phyloP scores from a whole-genome alignment of 2,797 vertebrate species.

The Valencia hispanica region DNA sequence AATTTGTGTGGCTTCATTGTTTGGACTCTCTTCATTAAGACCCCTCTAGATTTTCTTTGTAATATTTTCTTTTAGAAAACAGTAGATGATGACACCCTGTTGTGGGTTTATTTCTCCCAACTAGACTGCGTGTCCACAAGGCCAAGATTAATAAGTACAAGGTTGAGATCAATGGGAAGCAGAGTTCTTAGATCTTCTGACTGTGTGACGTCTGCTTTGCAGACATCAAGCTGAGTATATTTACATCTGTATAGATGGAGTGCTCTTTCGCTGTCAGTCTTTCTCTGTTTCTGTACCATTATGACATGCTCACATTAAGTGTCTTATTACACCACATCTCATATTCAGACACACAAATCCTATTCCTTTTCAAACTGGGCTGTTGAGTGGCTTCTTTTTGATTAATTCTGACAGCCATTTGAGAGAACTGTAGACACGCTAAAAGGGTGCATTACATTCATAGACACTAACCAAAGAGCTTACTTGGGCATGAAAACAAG shows the following conservation, averaged over 20 bases:
- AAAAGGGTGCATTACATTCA: slow-evolving; percentile 60
- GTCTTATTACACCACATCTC: slow-evolving; percentile 42
- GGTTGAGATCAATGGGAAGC: slow-evolving; percentile 42
- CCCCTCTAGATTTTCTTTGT: slow-evolving; percentile 14
- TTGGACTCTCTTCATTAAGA: slow-evolving; percentile 31
- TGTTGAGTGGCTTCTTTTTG: slow-evolving; percentile 59
- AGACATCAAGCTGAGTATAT: slow-evolving; percentile 33
- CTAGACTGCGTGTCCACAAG: slow-evolving; percentile 29
- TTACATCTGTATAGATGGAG: slow-evolving; percentile 35
- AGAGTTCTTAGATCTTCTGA: slow-evolving; percentile 32
- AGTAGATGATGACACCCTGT: slow-evolving; percentile 45
- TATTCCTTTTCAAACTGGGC: slow-evolving; percentile 49
- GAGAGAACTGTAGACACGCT: slow-evolving; percentile 48
- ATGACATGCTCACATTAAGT: slow-evolving; percentile 42
- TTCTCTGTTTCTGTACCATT: slow-evolving; percentile 19
- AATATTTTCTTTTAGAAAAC: slow-evolving; percentile 35
- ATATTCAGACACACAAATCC: slow-evolving; percentile 52
- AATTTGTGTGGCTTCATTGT: slow-evolving; percentile 48
- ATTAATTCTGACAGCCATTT: slow-evolving; percentile 60
- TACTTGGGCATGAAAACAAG: slow-evolving; percentile 65
- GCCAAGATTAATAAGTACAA: slow-evolving; percentile 30
- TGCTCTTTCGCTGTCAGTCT: slow-evolving; percentile 19
- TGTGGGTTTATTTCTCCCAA: slow-evolving; percentile 41
- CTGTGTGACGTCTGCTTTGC: slow-evolving; percentile 28
- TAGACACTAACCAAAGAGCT: slow-evolving; percentile 51